These are phyloP conservation scores for Holcopasites calliopsidis DNA, from an alignment of 1,140 invertebrate genomes.

Conservation along the genomic window DNA sequence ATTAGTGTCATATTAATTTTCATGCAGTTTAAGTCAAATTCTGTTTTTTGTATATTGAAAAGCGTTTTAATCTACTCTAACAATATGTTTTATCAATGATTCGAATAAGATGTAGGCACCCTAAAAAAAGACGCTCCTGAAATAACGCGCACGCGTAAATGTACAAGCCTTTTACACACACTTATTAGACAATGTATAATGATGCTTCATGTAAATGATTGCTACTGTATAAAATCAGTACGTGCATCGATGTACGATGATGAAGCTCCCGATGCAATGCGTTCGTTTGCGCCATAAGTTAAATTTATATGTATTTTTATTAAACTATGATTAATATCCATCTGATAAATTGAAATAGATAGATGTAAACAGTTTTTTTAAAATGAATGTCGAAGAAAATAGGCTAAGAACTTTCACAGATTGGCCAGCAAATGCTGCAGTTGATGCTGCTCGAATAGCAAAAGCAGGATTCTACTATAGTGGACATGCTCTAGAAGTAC, in stretches of 20 bases:
- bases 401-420: constrained; percentile 84
- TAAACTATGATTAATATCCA: neutral
- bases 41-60: neutral
- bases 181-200: neutral
- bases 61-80: neutral
- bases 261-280: neutral
- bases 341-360: neutral
- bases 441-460: constrained; percentile 85
- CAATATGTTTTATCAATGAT: neutral
- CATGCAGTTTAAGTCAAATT: neutral
- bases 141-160: constrained; percentile 4
- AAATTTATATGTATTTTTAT: neutral
- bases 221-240: neutral
- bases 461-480: constrained; percentile 91
- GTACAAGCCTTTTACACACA: neutral
- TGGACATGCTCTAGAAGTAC: constrained; percentile 83
- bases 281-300: neutral
- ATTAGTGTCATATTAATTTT: neutral
- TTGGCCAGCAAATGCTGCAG: constrained; percentile 86
- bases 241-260: neutral
- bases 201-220: neutral
- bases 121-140: constrained; percentile 11
- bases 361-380: neutral
- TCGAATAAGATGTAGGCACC: neutral
- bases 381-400: constrained; percentile 85